Conservation (phyloP, 2,888 invertebrate genomes). For the Dynastes tityus region DNA sequence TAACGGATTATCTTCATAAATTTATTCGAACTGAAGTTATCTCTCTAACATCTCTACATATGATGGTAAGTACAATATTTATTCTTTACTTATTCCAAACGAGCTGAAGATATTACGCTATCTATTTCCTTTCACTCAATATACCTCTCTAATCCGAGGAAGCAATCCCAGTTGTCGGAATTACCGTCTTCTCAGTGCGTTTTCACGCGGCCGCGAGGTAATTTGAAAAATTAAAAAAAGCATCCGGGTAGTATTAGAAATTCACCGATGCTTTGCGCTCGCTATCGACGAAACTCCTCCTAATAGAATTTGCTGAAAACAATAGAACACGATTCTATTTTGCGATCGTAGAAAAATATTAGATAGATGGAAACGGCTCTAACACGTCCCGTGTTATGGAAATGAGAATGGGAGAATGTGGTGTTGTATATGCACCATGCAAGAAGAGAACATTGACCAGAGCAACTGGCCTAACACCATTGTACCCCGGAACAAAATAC, state of each 20-base stretch:
- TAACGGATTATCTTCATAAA: no score
- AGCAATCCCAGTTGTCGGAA: neutral
- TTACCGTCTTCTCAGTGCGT: neutral
- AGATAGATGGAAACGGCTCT: conserved; percentile 22
- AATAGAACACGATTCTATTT: conserved; percentile 30
- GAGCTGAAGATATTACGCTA: neutral
- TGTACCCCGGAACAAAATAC: conserved; percentile 34
- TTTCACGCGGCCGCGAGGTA: neutral
- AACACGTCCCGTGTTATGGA: conserved; percentile 21
- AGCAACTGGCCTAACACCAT: neutral
- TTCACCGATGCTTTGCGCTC: neutral
- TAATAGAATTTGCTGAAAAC: conserved; percentile 36
- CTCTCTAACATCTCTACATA: no score
- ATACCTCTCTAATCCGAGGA: neutral
- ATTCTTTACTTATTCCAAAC: no score
- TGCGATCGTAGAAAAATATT: conserved; percentile 22
- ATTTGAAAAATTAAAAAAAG: neutral
- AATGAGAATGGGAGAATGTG: conserved; percentile 11
- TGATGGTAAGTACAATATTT: no score
- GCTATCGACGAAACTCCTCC: neutral
- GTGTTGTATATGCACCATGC: neutral
- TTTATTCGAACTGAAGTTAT: no score
- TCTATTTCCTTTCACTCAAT: neutral
- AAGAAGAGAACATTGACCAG: neutral
- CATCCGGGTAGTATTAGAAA: neutral